These are phyloP conservation scores for Myripristis jacobus DNA, from an alignment of 2,797 vertebrate species.

Conservation along the genomic window DNA sequence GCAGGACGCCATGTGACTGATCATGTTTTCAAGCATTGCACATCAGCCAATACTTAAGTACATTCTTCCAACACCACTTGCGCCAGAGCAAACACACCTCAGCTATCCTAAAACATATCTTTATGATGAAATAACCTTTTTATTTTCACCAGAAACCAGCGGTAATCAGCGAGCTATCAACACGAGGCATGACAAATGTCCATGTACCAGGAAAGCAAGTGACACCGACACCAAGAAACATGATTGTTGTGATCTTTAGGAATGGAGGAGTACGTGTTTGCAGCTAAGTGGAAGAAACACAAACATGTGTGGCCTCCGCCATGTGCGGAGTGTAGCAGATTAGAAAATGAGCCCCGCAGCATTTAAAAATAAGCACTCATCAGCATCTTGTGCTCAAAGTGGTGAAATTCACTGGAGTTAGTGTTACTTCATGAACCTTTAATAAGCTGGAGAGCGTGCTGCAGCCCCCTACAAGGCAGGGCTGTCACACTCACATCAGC, in stretches of 20 bases:
- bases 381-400: neutral
- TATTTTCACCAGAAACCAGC: constrained; percentile 35
- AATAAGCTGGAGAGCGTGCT: neutral
- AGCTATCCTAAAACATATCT: neutral
- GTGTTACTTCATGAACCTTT: neutral
- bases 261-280: constrained; percentile 18
- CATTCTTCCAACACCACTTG: neutral
- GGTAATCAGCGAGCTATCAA: constrained; percentile 42
- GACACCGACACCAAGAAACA: constrained; percentile 37
- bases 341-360: neutral
- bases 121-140: constrained; percentile 17
- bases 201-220: constrained; percentile 46
- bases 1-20: neutral
- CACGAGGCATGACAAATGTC: constrained; percentile 47
- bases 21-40: neutral
- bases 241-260: constrained; percentile 28
- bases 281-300: constrained; percentile 1
- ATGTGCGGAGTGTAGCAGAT: neutral
- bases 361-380: neutral
- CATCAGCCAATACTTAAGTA: neutral
- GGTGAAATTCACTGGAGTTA: neutral
- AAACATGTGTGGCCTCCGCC: constrained; percentile 26
- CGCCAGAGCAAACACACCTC: neutral
- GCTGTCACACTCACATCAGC: too few species aligned
- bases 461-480: neutral